phyloP scores from a whole-genome alignment of 2,797 vertebrate genomes.

The Chelidonichthys spinosus region DNA sequence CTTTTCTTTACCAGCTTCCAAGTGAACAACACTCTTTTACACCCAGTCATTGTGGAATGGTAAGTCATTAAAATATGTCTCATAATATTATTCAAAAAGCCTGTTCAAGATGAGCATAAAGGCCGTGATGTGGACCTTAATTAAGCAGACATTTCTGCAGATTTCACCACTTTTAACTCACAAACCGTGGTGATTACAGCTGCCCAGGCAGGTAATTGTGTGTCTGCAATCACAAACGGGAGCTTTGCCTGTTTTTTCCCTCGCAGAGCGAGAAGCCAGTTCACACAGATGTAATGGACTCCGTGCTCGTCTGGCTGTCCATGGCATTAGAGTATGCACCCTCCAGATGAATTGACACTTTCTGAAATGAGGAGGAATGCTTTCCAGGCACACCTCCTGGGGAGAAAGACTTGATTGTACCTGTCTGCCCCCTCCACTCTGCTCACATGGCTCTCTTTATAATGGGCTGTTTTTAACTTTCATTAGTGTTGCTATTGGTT shows the following conservation, averaged over 20 bases:
- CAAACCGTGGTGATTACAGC: constrained; percentile 2
- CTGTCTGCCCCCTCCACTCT: constrained; percentile 25
- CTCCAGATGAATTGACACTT: constrained; percentile 72
- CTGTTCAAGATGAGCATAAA: neutral
- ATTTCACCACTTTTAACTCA: constrained; percentile 10
- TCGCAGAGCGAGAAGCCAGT: constrained; percentile 39
- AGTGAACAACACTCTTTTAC: constrained; percentile 91
- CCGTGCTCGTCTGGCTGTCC: constrained; percentile 69
- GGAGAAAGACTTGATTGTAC: constrained; percentile 58
- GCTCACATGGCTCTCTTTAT: constrained; percentile 28
- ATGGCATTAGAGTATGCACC: constrained; percentile 70
- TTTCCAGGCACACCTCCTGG: constrained; percentile 64
- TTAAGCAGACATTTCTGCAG: constrained; percentile 9
- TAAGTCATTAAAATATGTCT: constrained; percentile 73
- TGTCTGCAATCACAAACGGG: constrained; percentile 28
- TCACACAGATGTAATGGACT: constrained; percentile 66
- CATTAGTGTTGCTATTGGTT: constrained; percentile 48
- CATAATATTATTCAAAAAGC: neutral
- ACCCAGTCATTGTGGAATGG: constrained; percentile 96
- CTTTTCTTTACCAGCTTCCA: constrained; percentile 82
- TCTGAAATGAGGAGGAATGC: constrained; percentile 72
- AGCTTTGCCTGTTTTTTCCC: constrained; percentile 21
- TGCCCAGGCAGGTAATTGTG: constrained; percentile 19
- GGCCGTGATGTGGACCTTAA: neutral
- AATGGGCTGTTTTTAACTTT: constrained; percentile 34